Evolutionary conservation across 2,797 vertebrate species (phyloP), one percentile per base, ranked within the genome.

Genomic region (Alfaro cultratus): DNA sequence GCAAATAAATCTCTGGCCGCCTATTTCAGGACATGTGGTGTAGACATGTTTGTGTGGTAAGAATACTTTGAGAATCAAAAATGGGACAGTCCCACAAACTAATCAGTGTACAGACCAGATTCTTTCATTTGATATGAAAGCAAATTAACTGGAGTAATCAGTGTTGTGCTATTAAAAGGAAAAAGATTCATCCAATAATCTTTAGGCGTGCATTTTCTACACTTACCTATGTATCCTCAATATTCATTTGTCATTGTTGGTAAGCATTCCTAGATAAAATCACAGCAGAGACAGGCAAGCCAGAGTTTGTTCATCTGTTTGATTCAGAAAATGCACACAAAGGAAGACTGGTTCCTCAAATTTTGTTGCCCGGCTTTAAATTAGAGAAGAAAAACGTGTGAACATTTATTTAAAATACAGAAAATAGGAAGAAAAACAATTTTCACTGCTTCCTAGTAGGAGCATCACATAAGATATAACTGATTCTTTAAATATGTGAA

Each of bases 21-120:
- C 53, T 85, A 87, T 87, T 89, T 90, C 88, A 90, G 83, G 82
- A 92, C 84, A 88, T 94, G 88, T 91, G 85, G 81, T 49, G 29
- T 55, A 53, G 86, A 83, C 79, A 57, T 88, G 87, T 92, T 84
- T 87, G 83, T 82, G 82, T 86, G 75, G 87, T 85, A 67, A 75
- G 82, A 89, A 83, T 79, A 75, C 64, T 86, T 86, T 83, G 11
- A 67, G 5, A 43, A 13, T 70, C 67, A 80, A 41, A 71, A 31
- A 41, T 57, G 57, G 67, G 31, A 45, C 46, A 45, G 47, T 80
- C 73, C 73, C 79, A 80, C 67, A 46, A 86, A 90, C 77, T 79
- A 80, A 85, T 85, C 13, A n/a, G 68, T 73, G 81, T 87, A 79
- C 85, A 92, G 88, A 90, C 70, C 26, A 75, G 75, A 47, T 81